Evolutionary conservation across 2,113 vertebrate species (phyloP), one percentile per base, ranked within the genome.

Genomic region (Eudyptes chrysolophus): DNA sequence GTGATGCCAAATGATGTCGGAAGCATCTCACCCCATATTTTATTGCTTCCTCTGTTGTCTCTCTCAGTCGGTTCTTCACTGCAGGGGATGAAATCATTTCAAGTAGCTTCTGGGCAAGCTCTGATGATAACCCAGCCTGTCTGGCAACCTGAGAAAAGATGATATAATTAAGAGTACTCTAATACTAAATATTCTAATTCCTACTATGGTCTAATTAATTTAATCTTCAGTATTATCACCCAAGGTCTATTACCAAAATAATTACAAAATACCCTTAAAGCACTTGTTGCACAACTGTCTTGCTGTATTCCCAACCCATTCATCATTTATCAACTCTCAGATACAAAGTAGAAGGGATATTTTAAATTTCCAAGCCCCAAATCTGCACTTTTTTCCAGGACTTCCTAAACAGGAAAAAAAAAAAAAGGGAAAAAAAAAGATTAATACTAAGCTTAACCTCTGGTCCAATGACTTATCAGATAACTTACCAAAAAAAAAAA

Each of bases 61-160:
- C 98, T 92, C 77, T 99, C 92, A 99, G 98, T 75, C 97, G 98
- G 61, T 99, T 98, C 97, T 99, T 99, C 96, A 99, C 98, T 69
- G 96, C n/a, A 70, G 98, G 74, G 7, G 98, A 97, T 25, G 96
- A 95, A 49, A 60, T 95, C 81, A 98, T 96, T 84, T 96, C 84
- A 81, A 99, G 89, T 15, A 97, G 49, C 58, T 98, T 97, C 84
- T 96, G 97, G 44, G 98, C 95, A 38, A 98, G 94, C 13, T 93
- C 96, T 57, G 94, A 72, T n/a, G 99, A 92, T 38, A 99, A 52
- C 52, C 99, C 99, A 24, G 99, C 99, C 94, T 98, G 98, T 87
- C 32, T 29, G 5, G 98, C 99, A 87, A 98, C 98, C 99, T 99
- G 90, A 38, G 68, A 69, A 89, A 38, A 74, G 68, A 71, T 57